phyloP scores from a whole-genome alignment of 2,113 vertebrate species.

The Eptatretus burgeri region DNA sequence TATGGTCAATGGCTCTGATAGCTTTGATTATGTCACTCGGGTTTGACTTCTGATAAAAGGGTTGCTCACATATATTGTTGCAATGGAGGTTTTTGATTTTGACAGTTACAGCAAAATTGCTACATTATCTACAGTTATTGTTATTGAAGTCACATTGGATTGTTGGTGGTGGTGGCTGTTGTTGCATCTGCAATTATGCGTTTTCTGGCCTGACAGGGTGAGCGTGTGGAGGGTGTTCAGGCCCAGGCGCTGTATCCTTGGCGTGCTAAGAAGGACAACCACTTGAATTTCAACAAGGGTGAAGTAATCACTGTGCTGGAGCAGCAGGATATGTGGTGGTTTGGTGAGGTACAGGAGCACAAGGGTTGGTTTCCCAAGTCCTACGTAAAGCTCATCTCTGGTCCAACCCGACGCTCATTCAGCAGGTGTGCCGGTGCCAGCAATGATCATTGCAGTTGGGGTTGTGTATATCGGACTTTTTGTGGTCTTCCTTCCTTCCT shows the following conservation, averaged over 20 bases:
- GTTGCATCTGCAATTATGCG: not conserved
- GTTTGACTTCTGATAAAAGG: too few relatives aligned
- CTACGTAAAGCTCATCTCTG: slow-evolving; percentile 90
- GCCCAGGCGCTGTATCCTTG: slow-evolving; percentile 88
- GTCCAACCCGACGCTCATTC: slow-evolving; percentile 38
- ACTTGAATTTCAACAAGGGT: slow-evolving; percentile 93
- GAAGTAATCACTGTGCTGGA: slow-evolving; percentile 82
- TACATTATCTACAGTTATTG: too few relatives aligned
- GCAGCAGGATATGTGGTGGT: slow-evolving; percentile 99
- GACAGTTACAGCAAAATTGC: too few relatives aligned
- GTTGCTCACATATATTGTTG: too few relatives aligned
- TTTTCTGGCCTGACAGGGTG: slow-evolving; percentile 26
- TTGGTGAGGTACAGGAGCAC: slow-evolving; percentile 84
- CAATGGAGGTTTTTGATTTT: too few relatives aligned
- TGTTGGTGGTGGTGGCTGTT: too few relatives aligned
- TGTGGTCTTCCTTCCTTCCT: too few relatives aligned
- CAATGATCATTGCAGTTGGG: too few relatives aligned
- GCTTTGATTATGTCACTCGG: too few relatives aligned
- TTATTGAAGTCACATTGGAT: too few relatives aligned
- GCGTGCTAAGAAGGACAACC: slow-evolving; percentile 96
- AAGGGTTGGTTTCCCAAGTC: slow-evolving; percentile 98
- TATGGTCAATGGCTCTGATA: too few relatives aligned
- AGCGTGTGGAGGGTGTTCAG: slow-evolving; percentile 85
- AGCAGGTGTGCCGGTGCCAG: slow-evolving; percentile 25
- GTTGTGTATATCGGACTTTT: too few relatives aligned